Conservation (phyloP, 2,113 vertebrate species). For the Pomatorhinus ruficollis region DNA sequence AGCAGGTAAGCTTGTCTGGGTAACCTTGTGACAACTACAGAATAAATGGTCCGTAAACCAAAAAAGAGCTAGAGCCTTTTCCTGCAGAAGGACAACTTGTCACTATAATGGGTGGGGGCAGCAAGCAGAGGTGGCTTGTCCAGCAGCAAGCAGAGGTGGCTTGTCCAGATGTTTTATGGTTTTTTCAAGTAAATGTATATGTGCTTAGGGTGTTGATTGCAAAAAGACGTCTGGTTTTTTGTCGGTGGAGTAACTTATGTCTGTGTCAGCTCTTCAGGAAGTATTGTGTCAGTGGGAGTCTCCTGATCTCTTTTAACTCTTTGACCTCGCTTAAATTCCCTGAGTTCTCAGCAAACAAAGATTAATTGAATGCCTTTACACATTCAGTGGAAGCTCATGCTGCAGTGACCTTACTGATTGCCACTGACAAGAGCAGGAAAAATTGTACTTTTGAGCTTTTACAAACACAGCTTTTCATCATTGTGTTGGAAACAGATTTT, state of each 20-base stretch:
- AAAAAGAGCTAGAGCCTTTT: background rate
- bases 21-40: background rate
- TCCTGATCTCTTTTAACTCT: slow-evolving; percentile 33
- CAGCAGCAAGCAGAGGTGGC: background rate
- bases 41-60: background rate
- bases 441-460: slow-evolving; percentile 47
- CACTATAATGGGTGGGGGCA: background rate
- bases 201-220: background rate
- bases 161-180: background rate
- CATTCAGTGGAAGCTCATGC: background rate
- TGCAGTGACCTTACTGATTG: slow-evolving; percentile 31
- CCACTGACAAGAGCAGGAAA: background rate
- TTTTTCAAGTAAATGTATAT: background rate
- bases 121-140: background rate
- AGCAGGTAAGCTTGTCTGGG: background rate
- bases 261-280: slow-evolving; percentile 1
- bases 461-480: slow-evolving; percentile 8
- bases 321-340: slow-evolving; percentile 44
- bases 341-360: slow-evolving; percentile 37
- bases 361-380: slow-evolving; percentile 57
- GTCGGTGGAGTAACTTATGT: background rate
- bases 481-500: background rate
- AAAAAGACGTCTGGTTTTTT: background rate
- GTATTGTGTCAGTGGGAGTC: background rate
- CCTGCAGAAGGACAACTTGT: background rate